phyloP scores from a whole-genome alignment of 2,888 invertebrate genomes.

The Acleris literana region DNA sequence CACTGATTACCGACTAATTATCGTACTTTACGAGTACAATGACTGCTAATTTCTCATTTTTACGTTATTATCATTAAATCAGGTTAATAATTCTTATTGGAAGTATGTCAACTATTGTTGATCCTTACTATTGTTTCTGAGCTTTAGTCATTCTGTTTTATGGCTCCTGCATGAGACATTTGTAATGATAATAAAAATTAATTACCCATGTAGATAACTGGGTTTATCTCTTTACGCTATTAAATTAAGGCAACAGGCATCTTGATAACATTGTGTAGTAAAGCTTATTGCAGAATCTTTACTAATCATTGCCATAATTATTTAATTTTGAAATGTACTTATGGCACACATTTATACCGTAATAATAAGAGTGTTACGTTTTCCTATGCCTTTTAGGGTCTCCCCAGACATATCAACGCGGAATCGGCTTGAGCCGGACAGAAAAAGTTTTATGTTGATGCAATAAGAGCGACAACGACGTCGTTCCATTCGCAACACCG shows the following conservation, averaged over 20 bases:
- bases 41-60: slow-evolving; percentile 32
- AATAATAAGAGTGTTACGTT: too few relatives aligned
- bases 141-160: slow-evolving; percentile 14
- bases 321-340: slow-evolving; percentile 3
- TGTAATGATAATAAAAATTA: neutral
- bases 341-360: too few relatives aligned
- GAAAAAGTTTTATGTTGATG: too few relatives aligned
- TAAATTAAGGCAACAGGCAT: slow-evolving; percentile 4
- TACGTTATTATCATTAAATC: neutral
- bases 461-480: too few relatives aligned
- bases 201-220: too few relatives aligned
- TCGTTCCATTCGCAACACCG: too few relatives aligned
- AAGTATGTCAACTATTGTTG: slow-evolving; percentile 10
- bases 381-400: too few relatives aligned
- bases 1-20: slow-evolving; percentile 57
- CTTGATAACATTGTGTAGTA: slow-evolving; percentile 25
- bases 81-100: slow-evolving; percentile 11
- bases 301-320: slow-evolving; percentile 11
- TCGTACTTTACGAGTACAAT: slow-evolving; percentile 45
- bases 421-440: too few relatives aligned
- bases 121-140: slow-evolving; percentile 1
- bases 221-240: too few relatives aligned
- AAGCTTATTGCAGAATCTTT: slow-evolving; percentile 16
- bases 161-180: neutral
- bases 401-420: too few relatives aligned